Base-by-base conservation (phyloP, 92 coral and sea anemone species). In the Paragorgia papillata region DNA sequence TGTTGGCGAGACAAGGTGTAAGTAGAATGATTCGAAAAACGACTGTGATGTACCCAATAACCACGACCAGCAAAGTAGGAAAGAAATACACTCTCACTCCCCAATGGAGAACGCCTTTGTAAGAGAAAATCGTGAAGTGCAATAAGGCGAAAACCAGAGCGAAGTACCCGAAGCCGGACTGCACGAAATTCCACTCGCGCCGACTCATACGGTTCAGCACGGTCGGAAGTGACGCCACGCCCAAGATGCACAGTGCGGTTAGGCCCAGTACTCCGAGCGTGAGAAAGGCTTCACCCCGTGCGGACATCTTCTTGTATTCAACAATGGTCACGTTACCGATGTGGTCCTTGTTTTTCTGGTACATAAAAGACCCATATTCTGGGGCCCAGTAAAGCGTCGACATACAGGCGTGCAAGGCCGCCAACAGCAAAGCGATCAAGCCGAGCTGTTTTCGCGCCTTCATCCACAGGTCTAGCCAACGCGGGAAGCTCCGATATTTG, bases 101-200 rank as follows among this genome's bases (percentile, higher is more conserved):
- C 71, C 71, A 64, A n/a, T 37, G 12, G 71, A 30, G 71, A 12
- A 64, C 7, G 8, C 71, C 71, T 4, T 64, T 33, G 51, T 64
- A 64, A 2, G 26, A 50, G 24, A 34, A 64, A 33, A 64, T 33
- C 26, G 71, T 64, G 31, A 64, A 64, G 26, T 64, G 71, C 26
- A 64, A 51, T 51, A 64, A 64, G 39, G 71, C 50, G 44, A 25
- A 64, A 17, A 64, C 27, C 28, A 64, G 51, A 3, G 50, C 27
- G 28, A 64, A 64, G 51, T 64, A 64, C 6, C 71, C 71, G 28
- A 64, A 2, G 5, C 71, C 71, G 7, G 71, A 64, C 71, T 64
- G 71, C 49, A 64, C 71, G 71, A 64, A 64, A 64, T 64, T 64
- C 71, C 71, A 64, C 71, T 64, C 71, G n/a, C 49, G 71, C 71